These are phyloP conservation scores for Leptodactylus fuscus DNA, from an alignment of 2,113 vertebrate species.

Conservation along the genomic window DNA sequence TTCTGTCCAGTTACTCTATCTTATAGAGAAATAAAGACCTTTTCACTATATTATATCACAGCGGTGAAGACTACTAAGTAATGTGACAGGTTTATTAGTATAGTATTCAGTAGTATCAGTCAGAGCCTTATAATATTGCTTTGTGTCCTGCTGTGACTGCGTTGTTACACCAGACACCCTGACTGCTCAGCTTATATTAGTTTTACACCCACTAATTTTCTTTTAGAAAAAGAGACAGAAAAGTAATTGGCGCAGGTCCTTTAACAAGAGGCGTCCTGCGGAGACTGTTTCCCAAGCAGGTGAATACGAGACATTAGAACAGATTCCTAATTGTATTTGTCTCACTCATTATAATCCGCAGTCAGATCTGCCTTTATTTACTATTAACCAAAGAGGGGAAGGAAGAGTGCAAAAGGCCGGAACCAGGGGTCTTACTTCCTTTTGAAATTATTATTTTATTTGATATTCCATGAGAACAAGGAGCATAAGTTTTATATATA, in stretches of 20 bases:
- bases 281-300: constrained; percentile 22
- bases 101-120: constrained; percentile 32
- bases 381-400: too few relatives aligned
- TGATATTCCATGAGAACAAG: not conserved
- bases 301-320: constrained; percentile 30
- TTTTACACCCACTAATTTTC: constrained; percentile 51
- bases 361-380: not conserved
- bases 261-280: constrained; percentile 25
- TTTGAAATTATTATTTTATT: not conserved
- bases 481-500: not conserved
- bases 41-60: not conserved
- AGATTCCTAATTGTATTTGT: constrained; percentile 34
- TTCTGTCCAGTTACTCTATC: too few relatives aligned
- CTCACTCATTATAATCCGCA: constrained; percentile 34
- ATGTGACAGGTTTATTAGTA: constrained; percentile 21
- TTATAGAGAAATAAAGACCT: too few relatives aligned
- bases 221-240: constrained; percentile 3
- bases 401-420: not conserved
- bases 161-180: constrained; percentile 24
- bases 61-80: not conserved
- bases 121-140: constrained; percentile 2
- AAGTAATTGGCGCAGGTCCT: constrained; percentile 33
- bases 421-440: not conserved
- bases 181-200: constrained; percentile 25
- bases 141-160: not conserved